Percentiles rank a stretch among this genome's conserved stretches.
Conservation (phyloP, 2,113 vertebrate genomes). For the Apus apus region DNA sequence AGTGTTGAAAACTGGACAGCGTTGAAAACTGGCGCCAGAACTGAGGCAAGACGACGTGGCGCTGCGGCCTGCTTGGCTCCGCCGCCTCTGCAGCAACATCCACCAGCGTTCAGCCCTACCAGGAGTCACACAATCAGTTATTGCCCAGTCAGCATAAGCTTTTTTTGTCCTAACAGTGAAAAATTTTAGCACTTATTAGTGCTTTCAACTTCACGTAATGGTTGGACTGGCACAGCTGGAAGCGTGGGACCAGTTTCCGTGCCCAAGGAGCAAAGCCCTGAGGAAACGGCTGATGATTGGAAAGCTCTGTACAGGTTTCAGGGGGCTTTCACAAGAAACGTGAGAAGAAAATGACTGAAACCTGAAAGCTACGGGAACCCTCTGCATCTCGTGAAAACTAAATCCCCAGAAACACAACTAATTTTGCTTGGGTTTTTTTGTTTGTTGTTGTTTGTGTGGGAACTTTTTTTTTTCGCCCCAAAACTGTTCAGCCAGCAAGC, state of each 20-base stretch:
- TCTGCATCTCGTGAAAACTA: background rate
- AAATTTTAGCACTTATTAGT: background rate
- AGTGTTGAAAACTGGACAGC: too few species aligned
- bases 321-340: fast-evolving
- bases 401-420: background rate
- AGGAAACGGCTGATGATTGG: background rate
- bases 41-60: too few species aligned
- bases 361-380: too few species aligned
- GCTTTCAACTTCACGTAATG: fast-evolving
- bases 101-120: background rate
- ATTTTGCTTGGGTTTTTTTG: background rate
- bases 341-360: background rate
- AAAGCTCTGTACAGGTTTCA: fast-evolving
- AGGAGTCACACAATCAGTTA: background rate
- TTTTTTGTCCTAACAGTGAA: background rate
- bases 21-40: background rate
- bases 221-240: too few species aligned
- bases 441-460: background rate
- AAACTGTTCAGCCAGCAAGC: too few species aligned
- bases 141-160: background rate
- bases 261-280: fast-evolving
- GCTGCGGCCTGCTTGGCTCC: fast-evolving
- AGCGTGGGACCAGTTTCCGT: background rate
- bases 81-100: fast-evolving
- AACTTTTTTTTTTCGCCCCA: fast-evolving